phyloP scores from a whole-genome alignment of 2,888 invertebrate genomes.

The Eupeodes latifasciatus region DNA sequence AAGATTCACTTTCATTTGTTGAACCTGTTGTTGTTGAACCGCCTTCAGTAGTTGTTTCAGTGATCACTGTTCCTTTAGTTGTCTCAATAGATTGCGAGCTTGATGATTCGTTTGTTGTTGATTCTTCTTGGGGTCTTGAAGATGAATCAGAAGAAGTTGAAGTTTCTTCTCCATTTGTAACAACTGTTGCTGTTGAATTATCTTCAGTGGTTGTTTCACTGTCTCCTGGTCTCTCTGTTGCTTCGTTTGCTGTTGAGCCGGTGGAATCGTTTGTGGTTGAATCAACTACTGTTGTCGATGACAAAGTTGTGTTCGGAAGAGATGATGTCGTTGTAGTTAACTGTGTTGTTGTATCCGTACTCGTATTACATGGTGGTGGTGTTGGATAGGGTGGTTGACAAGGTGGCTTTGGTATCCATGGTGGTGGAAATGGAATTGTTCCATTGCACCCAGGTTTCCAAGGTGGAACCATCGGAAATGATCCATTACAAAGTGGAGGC shows the following conservation, averaged over 20 bases:
- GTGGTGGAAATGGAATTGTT: conserved; percentile 27
- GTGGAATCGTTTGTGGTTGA: background rate
- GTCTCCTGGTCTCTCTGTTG: background rate
- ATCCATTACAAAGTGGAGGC: conserved; percentile 17
- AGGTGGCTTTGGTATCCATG: conserved; percentile 27
- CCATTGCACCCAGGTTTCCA: conserved; percentile 47
- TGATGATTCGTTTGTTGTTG: background rate
- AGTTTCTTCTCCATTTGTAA: background rate
- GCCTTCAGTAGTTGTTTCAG: background rate
- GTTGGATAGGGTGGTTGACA: conserved; percentile 29
- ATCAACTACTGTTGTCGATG: background rate
- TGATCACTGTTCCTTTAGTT: background rate
- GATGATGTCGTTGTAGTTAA: background rate
- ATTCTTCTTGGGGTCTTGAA: background rate
- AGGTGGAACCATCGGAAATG: conserved; percentile 29
- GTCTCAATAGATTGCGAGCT: background rate
- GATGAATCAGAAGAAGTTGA: background rate
- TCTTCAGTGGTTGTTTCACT: background rate
- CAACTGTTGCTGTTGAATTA: background rate
- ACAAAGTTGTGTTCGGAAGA: background rate
- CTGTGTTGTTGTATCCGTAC: conserved; percentile 9
- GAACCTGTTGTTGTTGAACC: background rate
- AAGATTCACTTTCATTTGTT: background rate
- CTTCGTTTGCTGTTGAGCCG: background rate
- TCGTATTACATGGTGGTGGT: conserved; percentile 26